phyloP scores from a whole-genome alignment of 2,797 vertebrate species.

The Poecilia wingei region DNA sequence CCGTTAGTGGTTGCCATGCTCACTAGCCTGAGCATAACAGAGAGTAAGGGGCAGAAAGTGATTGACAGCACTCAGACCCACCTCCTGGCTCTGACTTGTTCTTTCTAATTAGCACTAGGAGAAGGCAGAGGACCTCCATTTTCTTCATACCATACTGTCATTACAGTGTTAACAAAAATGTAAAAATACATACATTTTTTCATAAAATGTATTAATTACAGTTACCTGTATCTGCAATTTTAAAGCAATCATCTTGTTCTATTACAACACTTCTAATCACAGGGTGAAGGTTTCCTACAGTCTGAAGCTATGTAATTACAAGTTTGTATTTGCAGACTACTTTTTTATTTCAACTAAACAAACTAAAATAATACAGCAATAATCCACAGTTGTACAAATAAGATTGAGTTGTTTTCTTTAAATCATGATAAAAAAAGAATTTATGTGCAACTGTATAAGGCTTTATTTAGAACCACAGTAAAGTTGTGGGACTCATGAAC shows the following conservation, averaged over 20 bases:
- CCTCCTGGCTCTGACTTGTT: too few relatives aligned
- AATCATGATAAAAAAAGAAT: background rate
- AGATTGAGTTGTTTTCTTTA: background rate
- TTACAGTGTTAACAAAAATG: too few relatives aligned
- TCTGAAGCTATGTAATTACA: background rate
- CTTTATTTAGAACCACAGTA: background rate
- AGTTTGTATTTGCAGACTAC: background rate
- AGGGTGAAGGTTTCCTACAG: background rate
- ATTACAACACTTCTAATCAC: background rate
- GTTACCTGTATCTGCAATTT: background rate
- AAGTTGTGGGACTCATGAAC: background rate
- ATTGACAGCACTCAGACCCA: too few relatives aligned
- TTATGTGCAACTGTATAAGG: background rate
- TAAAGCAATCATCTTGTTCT: background rate
- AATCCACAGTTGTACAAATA: background rate
- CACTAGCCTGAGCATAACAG: too few relatives aligned
- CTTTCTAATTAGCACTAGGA: too few relatives aligned
- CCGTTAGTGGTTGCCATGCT: too few relatives aligned
- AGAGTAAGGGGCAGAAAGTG: too few relatives aligned
- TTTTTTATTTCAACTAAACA: background rate
- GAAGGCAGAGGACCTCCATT: too few relatives aligned
- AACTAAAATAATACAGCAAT: background rate
- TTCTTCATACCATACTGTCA: too few relatives aligned
- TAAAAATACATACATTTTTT: too few relatives aligned
- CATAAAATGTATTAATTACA: background rate